These are phyloP conservation scores for Urocynchramus pylzowi DNA, from an alignment of 2,113 vertebrate species.

Conservation along the genomic window DNA sequence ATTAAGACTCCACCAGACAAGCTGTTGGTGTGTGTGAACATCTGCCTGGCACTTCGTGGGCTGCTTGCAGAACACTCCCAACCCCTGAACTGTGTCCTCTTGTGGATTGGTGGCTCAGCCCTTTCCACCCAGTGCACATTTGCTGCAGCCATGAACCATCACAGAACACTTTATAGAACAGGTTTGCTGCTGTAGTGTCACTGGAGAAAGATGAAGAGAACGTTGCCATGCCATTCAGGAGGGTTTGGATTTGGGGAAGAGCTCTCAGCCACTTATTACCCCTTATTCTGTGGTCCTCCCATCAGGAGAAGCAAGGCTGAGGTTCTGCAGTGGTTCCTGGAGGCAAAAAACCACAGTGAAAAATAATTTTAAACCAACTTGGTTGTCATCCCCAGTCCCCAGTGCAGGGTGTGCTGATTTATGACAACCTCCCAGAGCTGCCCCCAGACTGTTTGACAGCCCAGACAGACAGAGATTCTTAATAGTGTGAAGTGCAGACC, in stretches of 20 bases:
- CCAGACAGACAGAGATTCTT: constrained; percentile 51
- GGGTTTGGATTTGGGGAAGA: not conserved
- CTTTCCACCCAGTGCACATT: not conserved
- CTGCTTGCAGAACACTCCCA: not conserved
- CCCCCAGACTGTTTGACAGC: constrained; percentile 43
- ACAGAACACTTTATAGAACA: not conserved
- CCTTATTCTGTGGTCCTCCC: not conserved
- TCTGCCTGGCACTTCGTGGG: not conserved
- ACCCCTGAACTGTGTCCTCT: not conserved
- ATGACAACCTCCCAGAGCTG: constrained; percentile 32
- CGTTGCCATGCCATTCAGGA: not conserved
- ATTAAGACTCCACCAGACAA: constrained; percentile 4
- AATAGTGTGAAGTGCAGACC: not conserved
- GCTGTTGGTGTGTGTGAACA: not conserved
- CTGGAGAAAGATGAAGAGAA: not conserved
- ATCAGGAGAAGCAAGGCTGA: not conserved
- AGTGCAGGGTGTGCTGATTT: constrained; percentile 9
- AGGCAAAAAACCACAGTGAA: not conserved
- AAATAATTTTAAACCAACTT: not conserved
- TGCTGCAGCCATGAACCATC: not conserved
- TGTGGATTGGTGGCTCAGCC: accelerated
- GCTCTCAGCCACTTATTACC: not conserved
- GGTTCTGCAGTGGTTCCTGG: not conserved
- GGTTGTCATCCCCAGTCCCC: not conserved
- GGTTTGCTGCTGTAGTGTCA: not conserved